Base-by-base conservation (phyloP, 2,113 vertebrate genomes). In the Aphyosemion australe region DNA sequence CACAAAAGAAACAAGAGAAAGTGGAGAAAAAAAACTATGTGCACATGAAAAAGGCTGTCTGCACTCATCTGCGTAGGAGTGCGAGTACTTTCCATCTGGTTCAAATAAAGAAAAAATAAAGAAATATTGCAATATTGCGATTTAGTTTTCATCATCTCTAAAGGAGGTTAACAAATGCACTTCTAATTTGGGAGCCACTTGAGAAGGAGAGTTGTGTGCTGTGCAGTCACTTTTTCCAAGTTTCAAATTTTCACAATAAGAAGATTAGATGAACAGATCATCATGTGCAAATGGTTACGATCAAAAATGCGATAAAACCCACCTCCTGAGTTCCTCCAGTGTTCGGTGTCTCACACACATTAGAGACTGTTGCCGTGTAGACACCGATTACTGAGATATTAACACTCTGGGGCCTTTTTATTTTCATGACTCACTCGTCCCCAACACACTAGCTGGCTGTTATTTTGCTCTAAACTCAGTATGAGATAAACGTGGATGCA, bases 71-170 rank as follows among this genome's bases (percentile, higher is more conserved):
- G 63, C 8, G 34, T 16, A 71, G 55, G 47, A 59, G 42, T 77
- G 58, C 42, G 39, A n/a, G 32, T 8, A 11, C 79, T 67, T 82
- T 81, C 80, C 69, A 64, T 72, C 63, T 42, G 10, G 42, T 64
- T 74, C 0, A 3, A 66, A 69, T 41, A 14, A 8, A 8, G 18
- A 13, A 3, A 32, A 62, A 53, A 50, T 42, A 6, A 51, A 42
- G 47, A 74, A 57, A 66, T 10, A 45, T 60, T 47, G 26, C 43
- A 59, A 43, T 32, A 55, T 8, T 8, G 16, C n/a, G 1, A 32
- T 58, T 55, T 18, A 34, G 46, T 47, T 78, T 76, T 60, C 61
- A 55, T 72, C 78, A 55, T 52, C 49, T 45, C 20, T 31, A 19
- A 49, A 74, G 19, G 56, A 12, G 13, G 31, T 20, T 42, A 31